These are phyloP conservation scores for Chrysemys picta DNA, from an alignment of 2,113 vertebrate species.

Conservation along the genomic window DNA sequence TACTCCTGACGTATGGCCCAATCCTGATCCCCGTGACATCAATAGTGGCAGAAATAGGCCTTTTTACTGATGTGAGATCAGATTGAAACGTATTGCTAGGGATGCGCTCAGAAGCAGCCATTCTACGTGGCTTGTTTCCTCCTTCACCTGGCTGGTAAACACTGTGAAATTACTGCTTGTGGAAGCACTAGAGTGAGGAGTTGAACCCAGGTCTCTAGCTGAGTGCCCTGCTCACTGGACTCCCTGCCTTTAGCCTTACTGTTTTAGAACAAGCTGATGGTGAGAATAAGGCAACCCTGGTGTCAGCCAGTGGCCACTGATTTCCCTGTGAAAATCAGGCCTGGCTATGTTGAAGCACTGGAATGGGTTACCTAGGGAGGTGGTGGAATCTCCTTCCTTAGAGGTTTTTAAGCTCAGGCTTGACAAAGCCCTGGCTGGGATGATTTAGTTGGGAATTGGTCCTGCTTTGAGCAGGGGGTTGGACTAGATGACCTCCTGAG, in stretches of 20 bases:
- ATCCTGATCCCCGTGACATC: not conserved
- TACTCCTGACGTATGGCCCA: not conserved
- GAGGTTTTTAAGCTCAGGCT: too few species aligned
- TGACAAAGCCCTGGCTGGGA: too few species aligned
- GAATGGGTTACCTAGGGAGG: too few species aligned
- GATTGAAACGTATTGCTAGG: rapidly evolving
- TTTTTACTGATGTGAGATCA: rapidly evolving
- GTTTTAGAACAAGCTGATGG: not conserved
- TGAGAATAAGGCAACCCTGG: not conserved
- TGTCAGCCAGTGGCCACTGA: not conserved
- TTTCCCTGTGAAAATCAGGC: not conserved
- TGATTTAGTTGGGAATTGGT: too few species aligned
- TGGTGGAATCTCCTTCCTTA: too few species aligned
- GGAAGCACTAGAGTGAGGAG: not conserved
- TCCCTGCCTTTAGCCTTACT: not conserved
- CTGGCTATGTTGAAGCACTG: not conserved
- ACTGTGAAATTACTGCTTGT: not conserved
- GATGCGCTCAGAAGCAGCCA: rapidly evolving
- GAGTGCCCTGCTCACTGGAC: not conserved
- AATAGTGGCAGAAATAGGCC: rapidly evolving
- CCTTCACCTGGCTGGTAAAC: rapidly evolving
- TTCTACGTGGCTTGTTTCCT: not conserved
- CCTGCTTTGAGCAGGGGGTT: too few species aligned
- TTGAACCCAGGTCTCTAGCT: not conserved
- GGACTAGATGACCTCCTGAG: too few species aligned